Evolutionary conservation across 2,113 vertebrate genomes (phyloP).

Genomic region (Odocoileus hemionus): DNA sequence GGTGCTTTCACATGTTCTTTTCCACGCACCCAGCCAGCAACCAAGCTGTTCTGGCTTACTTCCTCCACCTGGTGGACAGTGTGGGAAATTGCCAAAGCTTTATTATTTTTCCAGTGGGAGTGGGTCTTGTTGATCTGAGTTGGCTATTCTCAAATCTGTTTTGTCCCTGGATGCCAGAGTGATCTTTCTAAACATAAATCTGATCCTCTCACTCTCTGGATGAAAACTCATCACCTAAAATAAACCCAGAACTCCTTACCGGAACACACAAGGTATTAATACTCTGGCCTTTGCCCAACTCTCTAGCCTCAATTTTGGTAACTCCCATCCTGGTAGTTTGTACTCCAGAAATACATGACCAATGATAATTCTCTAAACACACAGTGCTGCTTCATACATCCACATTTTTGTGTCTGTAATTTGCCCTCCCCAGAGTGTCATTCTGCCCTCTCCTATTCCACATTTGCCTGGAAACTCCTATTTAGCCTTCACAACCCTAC

Average conservation of each 20-base stretch:
- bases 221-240: not conserved
- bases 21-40: not conserved
- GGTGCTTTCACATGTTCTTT: not conserved
- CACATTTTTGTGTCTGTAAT: not conserved
- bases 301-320: not conserved
- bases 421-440: not conserved
- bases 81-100: not conserved
- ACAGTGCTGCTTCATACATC: not conserved
- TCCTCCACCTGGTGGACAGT: conserved; percentile 15
- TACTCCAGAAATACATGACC: not conserved
- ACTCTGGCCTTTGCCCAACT: not conserved
- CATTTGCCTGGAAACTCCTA: not conserved
- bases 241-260: not conserved
- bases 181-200: not conserved
- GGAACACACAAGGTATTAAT: not conserved
- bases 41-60: conserved; percentile 35
- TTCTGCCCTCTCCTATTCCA: not conserved
- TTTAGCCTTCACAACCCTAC: not conserved
- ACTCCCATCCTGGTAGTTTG: not conserved
- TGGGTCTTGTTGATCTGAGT: not conserved
- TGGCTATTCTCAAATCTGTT: not conserved
- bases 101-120: not conserved
- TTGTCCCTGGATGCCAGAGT: not conserved
- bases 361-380: not conserved
- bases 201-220: not conserved